Evolutionary conservation across 1,140 invertebrate species (phyloP).

Genomic region (Drosophila yakuba): DNA sequence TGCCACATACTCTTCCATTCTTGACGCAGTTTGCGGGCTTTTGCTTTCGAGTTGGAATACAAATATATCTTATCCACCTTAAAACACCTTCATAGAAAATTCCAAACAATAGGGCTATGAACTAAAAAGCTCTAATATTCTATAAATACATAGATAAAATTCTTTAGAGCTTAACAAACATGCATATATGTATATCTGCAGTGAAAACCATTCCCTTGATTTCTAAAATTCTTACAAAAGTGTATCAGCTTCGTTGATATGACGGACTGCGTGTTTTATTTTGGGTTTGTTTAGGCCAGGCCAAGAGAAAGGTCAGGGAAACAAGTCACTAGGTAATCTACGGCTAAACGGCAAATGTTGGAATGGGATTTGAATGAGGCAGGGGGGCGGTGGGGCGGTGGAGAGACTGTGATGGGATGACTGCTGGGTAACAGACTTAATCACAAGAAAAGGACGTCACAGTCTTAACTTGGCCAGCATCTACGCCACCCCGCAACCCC

Average conservation of each 20-base stretch:
- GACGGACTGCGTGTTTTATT: conserved; percentile 12
- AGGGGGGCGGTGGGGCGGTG: too few species aligned
- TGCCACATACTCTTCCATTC: not conserved
- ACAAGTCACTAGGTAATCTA: conserved; percentile 69
- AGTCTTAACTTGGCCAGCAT: conserved; percentile 6
- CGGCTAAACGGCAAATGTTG: conserved; percentile 29
- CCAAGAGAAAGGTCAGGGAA: conserved; percentile 46
- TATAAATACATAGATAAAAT: too few species aligned
- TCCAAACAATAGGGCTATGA: too few species aligned
- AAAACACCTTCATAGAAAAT: not conserved
- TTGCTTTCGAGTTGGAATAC: not conserved
- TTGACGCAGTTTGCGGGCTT: not conserved
- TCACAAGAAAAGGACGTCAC: conserved; percentile 75
- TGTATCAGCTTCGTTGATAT: not conserved
- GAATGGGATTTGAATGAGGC: not conserved
- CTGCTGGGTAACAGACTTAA: conserved; percentile 63
- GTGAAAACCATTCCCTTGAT: not conserved
- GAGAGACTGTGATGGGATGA: not conserved
- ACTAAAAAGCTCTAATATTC: too few species aligned
- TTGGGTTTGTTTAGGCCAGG: conserved; percentile 32
- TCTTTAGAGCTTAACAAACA: too few species aligned
- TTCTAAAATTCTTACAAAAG: not conserved
- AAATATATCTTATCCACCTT: not conserved
- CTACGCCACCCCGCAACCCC: not conserved
- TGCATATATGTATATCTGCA: too few species aligned